Evolutionary conservation across 1,140 invertebrate species (phyloP).

Genomic region (Neodiprion virginianus): DNA sequence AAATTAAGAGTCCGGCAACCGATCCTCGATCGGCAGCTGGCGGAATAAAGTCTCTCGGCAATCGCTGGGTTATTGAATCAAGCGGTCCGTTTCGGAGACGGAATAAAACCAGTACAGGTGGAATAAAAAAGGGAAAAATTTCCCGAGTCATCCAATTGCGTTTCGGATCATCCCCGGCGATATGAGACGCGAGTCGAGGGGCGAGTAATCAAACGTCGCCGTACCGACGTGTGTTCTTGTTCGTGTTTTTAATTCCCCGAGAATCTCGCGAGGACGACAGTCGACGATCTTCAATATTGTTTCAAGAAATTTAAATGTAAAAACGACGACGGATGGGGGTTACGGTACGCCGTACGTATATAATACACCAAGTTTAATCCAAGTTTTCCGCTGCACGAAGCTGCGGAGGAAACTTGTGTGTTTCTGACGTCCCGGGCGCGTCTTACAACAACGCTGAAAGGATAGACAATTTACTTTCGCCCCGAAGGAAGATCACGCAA

Average conservation of each 20-base stretch:
- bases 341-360: neutral
- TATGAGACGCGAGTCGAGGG: neutral
- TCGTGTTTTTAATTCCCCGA: too few species aligned
- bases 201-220: neutral
- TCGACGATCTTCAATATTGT: neutral
- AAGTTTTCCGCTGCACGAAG: neutral
- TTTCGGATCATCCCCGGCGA: neutral
- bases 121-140: too few species aligned
- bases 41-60: too few species aligned
- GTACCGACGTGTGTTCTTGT: neutral
- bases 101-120: too few species aligned
- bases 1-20: too few species aligned
- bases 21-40: too few species aligned
- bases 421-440: neutral
- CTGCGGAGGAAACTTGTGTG: neutral
- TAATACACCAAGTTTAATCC: conserved; percentile 3
- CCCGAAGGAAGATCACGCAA: neutral
- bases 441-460: neutral
- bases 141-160: neutral
- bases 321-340: too few species aligned
- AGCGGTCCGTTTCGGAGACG: too few species aligned
- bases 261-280: too few species aligned
- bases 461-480: conserved; percentile 2
- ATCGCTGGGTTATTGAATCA: too few species aligned
- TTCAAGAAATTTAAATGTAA: neutral